Conservation (phyloP, 2,113 vertebrate genomes). For the Reinhardtius hippoglossoides region DNA sequence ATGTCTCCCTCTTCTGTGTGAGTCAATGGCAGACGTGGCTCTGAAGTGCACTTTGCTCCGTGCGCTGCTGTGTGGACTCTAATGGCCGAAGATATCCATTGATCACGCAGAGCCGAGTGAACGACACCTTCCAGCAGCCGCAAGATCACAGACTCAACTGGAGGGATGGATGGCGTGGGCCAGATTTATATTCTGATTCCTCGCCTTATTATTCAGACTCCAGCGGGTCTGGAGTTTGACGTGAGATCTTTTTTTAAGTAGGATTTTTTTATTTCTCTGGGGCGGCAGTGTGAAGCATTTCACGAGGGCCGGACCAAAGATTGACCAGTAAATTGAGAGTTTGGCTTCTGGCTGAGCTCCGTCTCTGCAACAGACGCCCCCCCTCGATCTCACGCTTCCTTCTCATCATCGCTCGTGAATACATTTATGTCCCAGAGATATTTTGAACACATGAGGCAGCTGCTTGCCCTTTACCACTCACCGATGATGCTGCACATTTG, state of each 20-base stretch:
- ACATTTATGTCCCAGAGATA: constrained; percentile 2
- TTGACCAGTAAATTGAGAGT: constrained; percentile 15
- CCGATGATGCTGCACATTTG: constrained; percentile 41
- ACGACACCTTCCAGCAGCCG: neutral
- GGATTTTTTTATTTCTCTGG: neutral
- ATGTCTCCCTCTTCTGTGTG: no score
- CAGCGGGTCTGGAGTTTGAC: neutral
- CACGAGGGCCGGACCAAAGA: neutral
- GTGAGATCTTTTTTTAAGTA: neutral
- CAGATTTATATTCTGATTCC: neutral
- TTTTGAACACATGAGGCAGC: constrained; percentile 18
- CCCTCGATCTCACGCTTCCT: constrained; percentile 13
- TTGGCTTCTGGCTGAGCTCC: constrained; percentile 14
- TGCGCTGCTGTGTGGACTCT: neutral
- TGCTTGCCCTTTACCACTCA: constrained; percentile 4
- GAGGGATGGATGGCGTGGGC: no score
- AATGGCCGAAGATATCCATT: neutral
- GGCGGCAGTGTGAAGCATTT: no score
- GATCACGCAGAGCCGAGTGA: neutral
- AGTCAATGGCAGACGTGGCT: no score
- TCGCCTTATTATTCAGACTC: neutral
- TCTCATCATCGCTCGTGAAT: constrained; percentile 27
- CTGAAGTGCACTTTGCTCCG: no score
- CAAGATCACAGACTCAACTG: neutral
- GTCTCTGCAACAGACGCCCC: neutral